Percentiles rank a stretch among this genome's conserved stretches.
Evolutionary conservation across 2,797 vertebrate species (phyloP).

Genomic region (Poeciliopsis gracilis): DNA sequence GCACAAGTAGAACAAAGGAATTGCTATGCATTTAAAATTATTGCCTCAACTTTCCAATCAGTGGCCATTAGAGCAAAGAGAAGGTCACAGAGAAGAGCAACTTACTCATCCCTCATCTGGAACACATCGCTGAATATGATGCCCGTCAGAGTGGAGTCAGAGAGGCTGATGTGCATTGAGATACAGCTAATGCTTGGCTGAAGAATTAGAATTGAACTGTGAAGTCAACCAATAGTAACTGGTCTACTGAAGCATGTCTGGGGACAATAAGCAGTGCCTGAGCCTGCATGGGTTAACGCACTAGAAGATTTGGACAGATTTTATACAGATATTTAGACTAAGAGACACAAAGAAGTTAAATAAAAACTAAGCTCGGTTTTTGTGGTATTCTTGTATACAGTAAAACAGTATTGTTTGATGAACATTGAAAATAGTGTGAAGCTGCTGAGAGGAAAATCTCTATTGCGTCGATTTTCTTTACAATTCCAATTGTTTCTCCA

Average conservation of each 20-base stretch:
- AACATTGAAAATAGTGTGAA: background rate
- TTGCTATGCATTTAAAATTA: background rate
- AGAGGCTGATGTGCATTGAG: background rate
- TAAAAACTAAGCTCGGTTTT: background rate
- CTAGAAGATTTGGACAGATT: background rate
- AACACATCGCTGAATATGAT: background rate
- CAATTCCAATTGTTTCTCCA: conserved; percentile 7
- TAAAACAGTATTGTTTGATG: background rate
- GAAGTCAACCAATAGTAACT: background rate
- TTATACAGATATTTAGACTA: conserved; percentile 20
- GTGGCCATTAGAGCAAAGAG: background rate
- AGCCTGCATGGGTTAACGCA: background rate
- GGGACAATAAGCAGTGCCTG: background rate
- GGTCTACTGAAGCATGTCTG: background rate
- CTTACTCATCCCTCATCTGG: background rate
- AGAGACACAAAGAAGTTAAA: conserved; percentile 9
- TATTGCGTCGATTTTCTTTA: background rate
- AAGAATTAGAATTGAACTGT: background rate
- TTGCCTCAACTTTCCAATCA: background rate
- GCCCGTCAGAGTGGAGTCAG: background rate
- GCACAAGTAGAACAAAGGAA: background rate
- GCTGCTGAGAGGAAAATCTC: background rate
- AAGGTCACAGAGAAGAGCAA: background rate
- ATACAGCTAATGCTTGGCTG: background rate
- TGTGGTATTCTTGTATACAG: background rate